Evolutionary conservation across 2,888 invertebrate genomes (phyloP).

Genomic region (Brachyptera risi): DNA sequence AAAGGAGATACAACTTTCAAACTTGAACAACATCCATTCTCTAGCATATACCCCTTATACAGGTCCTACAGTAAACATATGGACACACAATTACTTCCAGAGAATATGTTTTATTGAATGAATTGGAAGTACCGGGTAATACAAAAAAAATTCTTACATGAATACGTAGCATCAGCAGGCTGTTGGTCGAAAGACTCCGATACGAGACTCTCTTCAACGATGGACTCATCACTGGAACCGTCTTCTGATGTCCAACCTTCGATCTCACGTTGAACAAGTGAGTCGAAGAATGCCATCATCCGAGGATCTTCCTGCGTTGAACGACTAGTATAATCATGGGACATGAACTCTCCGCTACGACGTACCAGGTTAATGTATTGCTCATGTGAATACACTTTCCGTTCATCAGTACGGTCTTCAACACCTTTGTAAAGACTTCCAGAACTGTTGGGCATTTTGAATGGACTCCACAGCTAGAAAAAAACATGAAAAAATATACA

Average conservation of each 20-base stretch:
- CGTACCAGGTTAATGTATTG: conserved; percentile 80
- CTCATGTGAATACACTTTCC: conserved; percentile 71
- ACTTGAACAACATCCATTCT: no score
- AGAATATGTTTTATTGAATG: no score
- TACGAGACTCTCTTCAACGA: background rate
- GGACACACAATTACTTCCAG: no score
- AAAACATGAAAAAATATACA: no score
- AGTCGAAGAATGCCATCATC: conserved; percentile 97
- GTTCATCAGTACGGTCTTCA: conserved; percentile 38
- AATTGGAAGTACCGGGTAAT: no score
- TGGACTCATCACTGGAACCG: conserved; percentile 8
- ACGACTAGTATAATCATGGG: conserved; percentile 84
- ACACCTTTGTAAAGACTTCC: background rate
- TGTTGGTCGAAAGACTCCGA: no score
- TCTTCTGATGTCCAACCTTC: conserved; percentile 59
- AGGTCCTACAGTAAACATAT: no score
- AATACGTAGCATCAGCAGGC: no score
- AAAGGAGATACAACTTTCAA: no score
- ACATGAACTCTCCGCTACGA: conserved; percentile 72
- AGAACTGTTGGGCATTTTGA: background rate
- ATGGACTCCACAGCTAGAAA: background rate
- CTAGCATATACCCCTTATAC: no score
- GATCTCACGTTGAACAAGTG: conserved; percentile 84
- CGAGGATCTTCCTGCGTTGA: conserved; percentile 86
- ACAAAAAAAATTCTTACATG: no score